phyloP scores from a whole-genome alignment of 2,888 invertebrate species.

The Cacoxenus indagator region DNA sequence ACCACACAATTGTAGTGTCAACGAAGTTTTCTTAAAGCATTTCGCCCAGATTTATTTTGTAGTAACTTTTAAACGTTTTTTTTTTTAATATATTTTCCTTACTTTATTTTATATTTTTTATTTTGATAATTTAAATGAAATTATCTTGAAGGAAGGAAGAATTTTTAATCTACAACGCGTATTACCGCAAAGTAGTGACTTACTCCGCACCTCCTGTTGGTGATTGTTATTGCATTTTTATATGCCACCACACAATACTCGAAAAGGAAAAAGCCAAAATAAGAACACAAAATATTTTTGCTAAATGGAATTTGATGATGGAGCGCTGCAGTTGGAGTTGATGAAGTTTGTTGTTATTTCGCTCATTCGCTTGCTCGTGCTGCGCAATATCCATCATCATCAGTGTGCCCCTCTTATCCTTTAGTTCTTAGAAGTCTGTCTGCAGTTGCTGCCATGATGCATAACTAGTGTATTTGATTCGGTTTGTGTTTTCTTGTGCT shows the following conservation, averaged over 20 bases:
- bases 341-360: neutral
- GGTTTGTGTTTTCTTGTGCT: neutral
- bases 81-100: too few species aligned
- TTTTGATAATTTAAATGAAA: too few species aligned
- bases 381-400: too few species aligned
- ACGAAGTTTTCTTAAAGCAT: too few species aligned
- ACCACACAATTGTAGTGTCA: too few species aligned
- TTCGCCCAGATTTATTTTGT: too few species aligned
- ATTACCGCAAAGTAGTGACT: neutral
- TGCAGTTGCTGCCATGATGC: slow-evolving; percentile 5
- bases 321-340: neutral
- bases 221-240: slow-evolving; percentile 2
- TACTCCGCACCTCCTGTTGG: neutral
- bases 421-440: neutral
- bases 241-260: neutral
- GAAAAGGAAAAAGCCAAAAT: neutral
- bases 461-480: neutral
- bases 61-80: too few species aligned
- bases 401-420: neutral
- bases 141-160: too few species aligned
- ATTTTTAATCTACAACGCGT: neutral
- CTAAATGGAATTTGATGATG: slow-evolving; percentile 8
- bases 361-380: neutral
- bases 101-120: too few species aligned
- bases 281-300: slow-evolving; percentile 14